A percentile compares a stretch with the other conserved stretches of the same genome.
phyloP scores from a whole-genome alignment of 2,888 invertebrate species.

The Punctoribates punctum region DNA sequence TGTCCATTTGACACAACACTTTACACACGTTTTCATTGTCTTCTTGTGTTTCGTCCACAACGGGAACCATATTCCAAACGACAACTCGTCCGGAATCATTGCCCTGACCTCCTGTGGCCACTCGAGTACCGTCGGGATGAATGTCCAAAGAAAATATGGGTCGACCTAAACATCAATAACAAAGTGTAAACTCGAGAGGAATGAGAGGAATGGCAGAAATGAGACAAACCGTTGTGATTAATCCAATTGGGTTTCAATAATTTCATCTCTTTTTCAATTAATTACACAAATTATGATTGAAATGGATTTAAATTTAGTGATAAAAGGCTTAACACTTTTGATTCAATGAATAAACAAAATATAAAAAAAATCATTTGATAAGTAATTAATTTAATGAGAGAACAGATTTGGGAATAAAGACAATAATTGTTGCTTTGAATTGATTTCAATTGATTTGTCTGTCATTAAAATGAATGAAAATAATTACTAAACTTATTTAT shows the following conservation, averaged over 20 bases:
- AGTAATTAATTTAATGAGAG: too few relatives aligned
- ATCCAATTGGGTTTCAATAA: constrained; percentile 46
- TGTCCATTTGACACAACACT: constrained; percentile 93
- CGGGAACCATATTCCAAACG: constrained; percentile 90
- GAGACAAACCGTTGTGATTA: constrained; percentile 17
- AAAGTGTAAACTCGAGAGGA: background rate
- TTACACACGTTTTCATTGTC: constrained; percentile 77
- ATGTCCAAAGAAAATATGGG: constrained; percentile 94
- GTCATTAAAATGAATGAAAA: too few relatives aligned
- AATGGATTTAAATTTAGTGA: background rate
- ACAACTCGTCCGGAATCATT: constrained; percentile 74
- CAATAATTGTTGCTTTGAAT: too few relatives aligned
- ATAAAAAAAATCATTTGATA: too few relatives aligned
- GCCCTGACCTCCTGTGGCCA: constrained; percentile 88
- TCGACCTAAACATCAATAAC: constrained; percentile 49
- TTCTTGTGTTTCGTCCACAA: constrained; percentile 73
- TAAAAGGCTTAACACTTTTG: too few relatives aligned
- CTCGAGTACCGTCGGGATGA: constrained; percentile 89
- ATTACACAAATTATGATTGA: background rate
- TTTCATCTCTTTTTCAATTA: constrained; percentile 42
- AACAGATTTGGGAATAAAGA: too few relatives aligned
- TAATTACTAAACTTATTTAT: too few relatives aligned
- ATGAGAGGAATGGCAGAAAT: too few relatives aligned
- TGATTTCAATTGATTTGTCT: background rate
- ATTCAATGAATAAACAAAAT: too few relatives aligned